A percentile compares a stretch with the other conserved stretches of the same genome.
Conservation (phyloP, 2,113 vertebrate genomes). For the Pampusana beccarii region DNA sequence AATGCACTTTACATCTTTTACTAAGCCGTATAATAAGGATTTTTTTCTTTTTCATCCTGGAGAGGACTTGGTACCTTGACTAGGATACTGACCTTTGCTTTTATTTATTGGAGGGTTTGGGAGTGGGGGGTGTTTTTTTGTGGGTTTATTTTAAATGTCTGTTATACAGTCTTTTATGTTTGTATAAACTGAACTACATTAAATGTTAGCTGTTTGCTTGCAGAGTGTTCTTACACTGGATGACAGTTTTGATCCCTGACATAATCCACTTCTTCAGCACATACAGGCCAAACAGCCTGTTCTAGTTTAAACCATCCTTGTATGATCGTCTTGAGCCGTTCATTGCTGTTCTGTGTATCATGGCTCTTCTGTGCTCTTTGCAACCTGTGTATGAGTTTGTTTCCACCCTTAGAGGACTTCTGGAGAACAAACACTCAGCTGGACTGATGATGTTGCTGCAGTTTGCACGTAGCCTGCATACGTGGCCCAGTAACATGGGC, state of each 20-base stretch:
- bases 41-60: background rate
- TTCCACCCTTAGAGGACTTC: background rate
- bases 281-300: background rate
- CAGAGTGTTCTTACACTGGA: background rate
- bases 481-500: background rate
- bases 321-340: accelerated
- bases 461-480: accelerated
- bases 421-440: background rate
- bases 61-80: background rate
- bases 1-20: background rate
- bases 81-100: background rate
- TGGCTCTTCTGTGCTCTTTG: background rate
- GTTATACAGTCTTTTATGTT: background rate
- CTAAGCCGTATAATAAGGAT: background rate
- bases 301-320: background rate
- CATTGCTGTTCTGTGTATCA: accelerated
- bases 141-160: background rate
- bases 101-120: background rate
- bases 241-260: background rate
- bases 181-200: background rate
- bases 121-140: background rate
- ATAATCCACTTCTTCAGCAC: background rate
- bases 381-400: background rate
- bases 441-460: accelerated
- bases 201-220: background rate